Evolutionary conservation across 2,888 invertebrate genomes (phyloP).

Genomic region (Calameuta idolon): DNA sequence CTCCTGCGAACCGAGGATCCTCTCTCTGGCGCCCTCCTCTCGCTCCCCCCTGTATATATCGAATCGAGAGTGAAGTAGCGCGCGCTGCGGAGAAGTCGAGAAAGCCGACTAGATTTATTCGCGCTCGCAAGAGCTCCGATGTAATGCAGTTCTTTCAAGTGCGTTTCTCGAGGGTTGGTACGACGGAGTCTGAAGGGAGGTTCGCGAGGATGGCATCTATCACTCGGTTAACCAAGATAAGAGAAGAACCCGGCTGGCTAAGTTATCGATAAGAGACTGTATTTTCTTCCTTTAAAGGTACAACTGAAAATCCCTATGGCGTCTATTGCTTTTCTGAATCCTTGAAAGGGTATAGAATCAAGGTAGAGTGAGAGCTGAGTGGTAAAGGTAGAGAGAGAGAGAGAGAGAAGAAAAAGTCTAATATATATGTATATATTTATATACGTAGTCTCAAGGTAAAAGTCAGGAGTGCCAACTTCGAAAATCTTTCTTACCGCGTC

Average conservation of each 20-base stretch:
- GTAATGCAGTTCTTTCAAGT: slow-evolving; percentile 29
- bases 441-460: not conserved
- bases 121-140: slow-evolving; percentile 25
- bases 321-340: not conserved
- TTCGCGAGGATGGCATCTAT: slow-evolving; percentile 44
- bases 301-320: slow-evolving; percentile 38
- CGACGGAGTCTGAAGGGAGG: slow-evolving; percentile 16
- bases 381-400: not conserved
- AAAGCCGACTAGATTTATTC: slow-evolving; percentile 50
- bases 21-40: not conserved
- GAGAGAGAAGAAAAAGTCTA: not conserved
- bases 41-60: slow-evolving; percentile 8
- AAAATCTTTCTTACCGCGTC: not conserved
- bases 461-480: not conserved
- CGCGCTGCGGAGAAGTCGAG: slow-evolving; percentile 29
- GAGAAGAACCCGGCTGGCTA: slow-evolving; percentile 42
- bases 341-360: not conserved
- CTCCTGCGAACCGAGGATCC: not conserved
- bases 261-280: slow-evolving; percentile 47
- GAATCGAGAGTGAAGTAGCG: slow-evolving; percentile 9
- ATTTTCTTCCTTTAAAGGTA: slow-evolving; percentile 49
- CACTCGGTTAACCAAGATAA: slow-evolving; percentile 54
- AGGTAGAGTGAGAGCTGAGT: not conserved
- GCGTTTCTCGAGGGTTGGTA: slow-evolving; percentile 22
- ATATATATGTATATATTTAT: too few relatives aligned